Evolutionary conservation across 2,113 vertebrate species (phyloP).

Genomic region (Scytalopus superciliaris): DNA sequence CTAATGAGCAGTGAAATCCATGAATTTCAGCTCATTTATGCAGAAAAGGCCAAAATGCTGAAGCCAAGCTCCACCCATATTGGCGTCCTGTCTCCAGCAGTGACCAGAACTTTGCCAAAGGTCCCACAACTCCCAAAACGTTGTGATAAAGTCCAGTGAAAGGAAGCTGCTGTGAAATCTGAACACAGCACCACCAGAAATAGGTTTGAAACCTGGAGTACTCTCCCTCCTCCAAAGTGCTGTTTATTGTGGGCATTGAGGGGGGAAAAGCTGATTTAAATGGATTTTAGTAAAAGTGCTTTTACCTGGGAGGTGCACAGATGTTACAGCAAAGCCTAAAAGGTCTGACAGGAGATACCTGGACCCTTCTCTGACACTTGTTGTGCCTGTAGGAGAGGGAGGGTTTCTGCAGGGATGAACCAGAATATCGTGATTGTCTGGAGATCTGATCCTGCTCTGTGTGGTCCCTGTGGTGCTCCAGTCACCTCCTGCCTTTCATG

Average conservation of each 20-base stretch:
- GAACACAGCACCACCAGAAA: not conserved
- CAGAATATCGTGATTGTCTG: not conserved
- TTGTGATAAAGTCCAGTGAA: too few relatives aligned
- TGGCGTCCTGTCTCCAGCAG: not conserved
- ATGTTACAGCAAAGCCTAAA: not conserved
- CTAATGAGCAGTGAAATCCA: conserved; percentile 8
- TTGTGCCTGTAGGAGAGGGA: not conserved
- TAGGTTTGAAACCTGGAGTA: not conserved
- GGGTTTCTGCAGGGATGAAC: not conserved
- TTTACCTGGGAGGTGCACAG: not conserved
- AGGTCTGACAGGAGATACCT: not conserved
- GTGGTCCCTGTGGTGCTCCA: not conserved
- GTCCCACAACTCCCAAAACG: not conserved
- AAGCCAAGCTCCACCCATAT: not conserved
- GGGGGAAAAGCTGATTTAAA: not conserved
- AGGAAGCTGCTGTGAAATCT: not conserved
- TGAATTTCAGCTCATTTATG: not conserved
- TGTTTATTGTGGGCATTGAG: not conserved
- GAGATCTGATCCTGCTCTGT: not conserved
- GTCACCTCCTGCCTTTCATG: not conserved
- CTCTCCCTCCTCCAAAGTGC: not conserved
- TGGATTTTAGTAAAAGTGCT: not conserved
- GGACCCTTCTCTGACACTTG: not conserved
- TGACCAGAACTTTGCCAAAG: not conserved
- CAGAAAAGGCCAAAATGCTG: not conserved